These are phyloP conservation scores for Darevskia mixta DNA, from an alignment of 2,797 vertebrate species.

Conservation along the genomic window DNA sequence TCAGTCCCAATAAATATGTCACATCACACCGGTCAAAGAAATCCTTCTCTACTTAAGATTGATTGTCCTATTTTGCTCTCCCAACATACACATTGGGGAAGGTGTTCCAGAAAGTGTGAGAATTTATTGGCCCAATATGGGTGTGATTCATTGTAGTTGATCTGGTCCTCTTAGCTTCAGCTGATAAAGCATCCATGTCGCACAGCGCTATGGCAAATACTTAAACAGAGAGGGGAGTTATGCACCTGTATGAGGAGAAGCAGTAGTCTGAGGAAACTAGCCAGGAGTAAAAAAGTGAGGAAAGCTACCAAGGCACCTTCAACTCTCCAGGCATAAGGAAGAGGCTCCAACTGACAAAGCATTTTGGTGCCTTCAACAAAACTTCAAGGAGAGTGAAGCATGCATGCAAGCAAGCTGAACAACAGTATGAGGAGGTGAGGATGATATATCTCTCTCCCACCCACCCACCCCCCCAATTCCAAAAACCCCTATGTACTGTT, in stretches of 20 bases:
- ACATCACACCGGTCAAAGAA: background rate
- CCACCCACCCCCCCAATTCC: no score
- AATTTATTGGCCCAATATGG: background rate
- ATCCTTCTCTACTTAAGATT: background rate
- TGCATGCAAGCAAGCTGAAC: background rate
- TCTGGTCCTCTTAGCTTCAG: background rate
- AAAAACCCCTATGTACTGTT: no score
- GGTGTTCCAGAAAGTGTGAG: background rate
- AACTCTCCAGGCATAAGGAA: background rate
- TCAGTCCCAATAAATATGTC: background rate
- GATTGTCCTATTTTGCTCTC: background rate
- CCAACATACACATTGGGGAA: background rate
- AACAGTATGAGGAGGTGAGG: background rate
- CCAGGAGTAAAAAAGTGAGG: background rate
- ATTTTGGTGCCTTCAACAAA: background rate
- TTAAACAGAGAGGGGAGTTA: background rate
- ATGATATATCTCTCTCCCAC: no score
- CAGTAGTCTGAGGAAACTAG: background rate
- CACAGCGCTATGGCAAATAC: background rate
- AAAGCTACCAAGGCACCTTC: background rate
- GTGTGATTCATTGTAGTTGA: background rate
- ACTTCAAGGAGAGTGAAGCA: background rate
- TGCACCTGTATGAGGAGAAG: background rate
- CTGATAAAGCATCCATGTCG: background rate
- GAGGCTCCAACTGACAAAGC: background rate